A percentile compares a stretch with the other conserved stretches of the same genome.
Conservation (phyloP, 2,113 vertebrate species). For the Cichladusa arquata region DNA sequence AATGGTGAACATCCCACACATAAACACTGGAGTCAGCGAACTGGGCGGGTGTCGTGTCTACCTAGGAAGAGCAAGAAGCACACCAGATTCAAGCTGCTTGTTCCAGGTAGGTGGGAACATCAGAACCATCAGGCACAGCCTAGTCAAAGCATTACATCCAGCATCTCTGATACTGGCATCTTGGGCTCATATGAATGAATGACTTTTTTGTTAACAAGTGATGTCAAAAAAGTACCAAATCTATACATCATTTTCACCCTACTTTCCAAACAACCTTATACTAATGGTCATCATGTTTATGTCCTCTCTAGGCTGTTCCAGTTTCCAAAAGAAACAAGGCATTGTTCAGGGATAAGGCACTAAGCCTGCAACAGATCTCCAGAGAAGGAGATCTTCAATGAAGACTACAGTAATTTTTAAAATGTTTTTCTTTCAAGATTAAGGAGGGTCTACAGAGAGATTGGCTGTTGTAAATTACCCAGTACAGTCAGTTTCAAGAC, state of each 20-base stretch:
- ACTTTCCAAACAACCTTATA: not conserved
- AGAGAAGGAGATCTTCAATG: not conserved
- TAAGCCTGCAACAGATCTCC: not conserved
- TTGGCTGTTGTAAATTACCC: not conserved
- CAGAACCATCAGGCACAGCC: not conserved
- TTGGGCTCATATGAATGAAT: not conserved
- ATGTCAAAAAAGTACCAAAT: not conserved
- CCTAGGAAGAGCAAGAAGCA: conserved; percentile 66
- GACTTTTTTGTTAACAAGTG: not conserved
- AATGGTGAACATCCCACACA: conserved; percentile 88
- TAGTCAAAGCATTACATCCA: not conserved
- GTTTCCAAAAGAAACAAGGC: not conserved
- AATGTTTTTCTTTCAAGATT: not conserved
- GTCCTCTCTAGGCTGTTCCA: not conserved
- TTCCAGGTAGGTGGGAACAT: not conserved
- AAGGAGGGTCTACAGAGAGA: not conserved
- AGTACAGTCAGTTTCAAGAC: not conserved
- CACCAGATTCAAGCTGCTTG: not conserved
- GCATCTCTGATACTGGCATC: not conserved
- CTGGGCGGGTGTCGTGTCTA: conserved; percentile 86
- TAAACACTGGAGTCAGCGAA: conserved; percentile 89
- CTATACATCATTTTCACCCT: not conserved
- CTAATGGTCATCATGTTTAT: not conserved
- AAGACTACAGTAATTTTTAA: not conserved
- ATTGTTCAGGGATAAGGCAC: not conserved